Base-by-base conservation (phyloP, 2,888 invertebrate genomes). In the Hydraecia micacea region DNA sequence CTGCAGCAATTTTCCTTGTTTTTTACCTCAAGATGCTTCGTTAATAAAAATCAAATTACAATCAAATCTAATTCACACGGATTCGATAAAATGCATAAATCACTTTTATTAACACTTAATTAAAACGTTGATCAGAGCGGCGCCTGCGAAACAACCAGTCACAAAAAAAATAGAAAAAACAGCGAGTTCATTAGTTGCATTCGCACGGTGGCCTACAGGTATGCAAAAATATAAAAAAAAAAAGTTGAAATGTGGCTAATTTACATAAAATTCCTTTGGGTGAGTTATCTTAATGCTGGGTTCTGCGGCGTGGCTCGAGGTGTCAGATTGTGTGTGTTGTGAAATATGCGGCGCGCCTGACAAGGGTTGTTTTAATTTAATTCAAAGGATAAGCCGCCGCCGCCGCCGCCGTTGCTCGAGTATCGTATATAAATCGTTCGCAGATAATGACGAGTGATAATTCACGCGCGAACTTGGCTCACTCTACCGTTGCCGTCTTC, bases 191-290 rank as follows among this genome's bases (percentile, higher is more conserved):
- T 92, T 94, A 92, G 90, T 87, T 88, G 83, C 87, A 91, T 93
- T 93, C 93, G 91, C 93, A 91, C 92, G 92, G 90, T 91, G 91
- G 91, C 89, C 91, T 86, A 85, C 90, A 91, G 87, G 90, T 86
- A 90, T 90, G 88, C 82, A 86, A 90, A 88, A 86, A 90, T 86
- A 90, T 86, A 87, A 89, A 88, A 89, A n/a, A 88, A 92, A 91
- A 92, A 91, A 91, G 91, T 89, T 92, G 91, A 92, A 91, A 91
- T 84, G 87, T 88, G 86, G 90, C 92, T 90, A 94, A 95, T 95
- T 95, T 95, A 94, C 95, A 95, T 95, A 94, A 95, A 94, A 95
- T 94, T 93, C 94, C 92, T 92, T 92, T 90, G 90, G 88, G 86
- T 88, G 85, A 87, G 87, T 80, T 85, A 87, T 88, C 86, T 89